Evolutionary conservation across 2,113 vertebrate genomes (phyloP).

Genomic region (Percopsis transmontana): DNA sequence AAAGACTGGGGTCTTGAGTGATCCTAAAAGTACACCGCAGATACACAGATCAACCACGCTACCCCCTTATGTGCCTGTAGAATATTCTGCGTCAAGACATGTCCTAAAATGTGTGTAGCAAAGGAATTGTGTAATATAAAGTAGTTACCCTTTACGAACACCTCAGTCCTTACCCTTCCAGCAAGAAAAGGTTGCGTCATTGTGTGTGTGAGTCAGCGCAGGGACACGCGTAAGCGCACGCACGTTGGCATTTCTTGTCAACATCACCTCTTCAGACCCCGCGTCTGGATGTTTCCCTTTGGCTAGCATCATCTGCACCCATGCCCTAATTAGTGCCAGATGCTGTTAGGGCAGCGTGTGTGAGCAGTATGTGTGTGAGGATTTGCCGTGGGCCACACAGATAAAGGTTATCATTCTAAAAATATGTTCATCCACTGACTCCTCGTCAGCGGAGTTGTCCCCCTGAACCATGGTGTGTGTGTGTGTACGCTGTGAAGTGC

Average conservation of each 20-base stretch:
- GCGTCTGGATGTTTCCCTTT: slow-evolving; percentile 36
- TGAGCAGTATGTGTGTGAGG: slow-evolving; percentile 24
- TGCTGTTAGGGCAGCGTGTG: slow-evolving; percentile 38
- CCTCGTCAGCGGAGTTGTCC: slow-evolving; percentile 21
- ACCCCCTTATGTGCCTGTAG: no score
- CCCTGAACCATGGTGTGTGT: not conserved
- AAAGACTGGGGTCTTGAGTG: no score
- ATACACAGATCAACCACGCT: no score
- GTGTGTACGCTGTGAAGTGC: not conserved
- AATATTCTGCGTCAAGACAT: no score
- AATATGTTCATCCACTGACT: slow-evolving; percentile 61
- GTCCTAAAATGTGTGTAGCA: slow-evolving; percentile 18
- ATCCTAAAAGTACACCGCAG: no score
- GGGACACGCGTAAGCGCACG: not conserved
- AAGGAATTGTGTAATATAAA: not conserved
- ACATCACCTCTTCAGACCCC: slow-evolving; percentile 44
- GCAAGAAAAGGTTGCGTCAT: not conserved
- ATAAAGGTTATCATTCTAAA: slow-evolving; percentile 72
- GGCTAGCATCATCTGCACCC: slow-evolving; percentile 60
- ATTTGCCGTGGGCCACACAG: slow-evolving; percentile 46
- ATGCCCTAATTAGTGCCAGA: slow-evolving; percentile 65
- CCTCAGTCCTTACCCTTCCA: slow-evolving; percentile 8
- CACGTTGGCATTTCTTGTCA: slow-evolving; percentile 34
- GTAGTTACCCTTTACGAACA: not conserved
- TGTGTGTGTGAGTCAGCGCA: not conserved